Conservation (phyloP, 2,113 vertebrate genomes). For the Onychorhynchus coronatus region DNA sequence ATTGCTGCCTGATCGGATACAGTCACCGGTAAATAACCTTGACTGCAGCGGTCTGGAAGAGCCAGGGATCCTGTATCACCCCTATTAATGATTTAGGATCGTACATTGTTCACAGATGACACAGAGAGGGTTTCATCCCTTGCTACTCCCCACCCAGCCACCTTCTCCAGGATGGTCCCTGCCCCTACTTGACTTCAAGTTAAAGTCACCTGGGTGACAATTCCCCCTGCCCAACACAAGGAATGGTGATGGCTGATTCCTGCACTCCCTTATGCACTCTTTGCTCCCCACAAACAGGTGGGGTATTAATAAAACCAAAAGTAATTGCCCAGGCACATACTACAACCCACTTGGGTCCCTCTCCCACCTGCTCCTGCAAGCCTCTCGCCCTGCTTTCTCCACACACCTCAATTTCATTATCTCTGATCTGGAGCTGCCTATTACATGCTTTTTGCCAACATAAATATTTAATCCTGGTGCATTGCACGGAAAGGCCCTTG, state of each 20-base stretch:
- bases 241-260: neutral
- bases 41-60: neutral
- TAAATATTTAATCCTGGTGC: conserved; percentile 64
- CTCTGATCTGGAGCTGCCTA: conserved; percentile 47
- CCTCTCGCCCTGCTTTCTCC: neutral
- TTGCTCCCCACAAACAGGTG: neutral
- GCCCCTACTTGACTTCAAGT: neutral
- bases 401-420: conserved; percentile 16
- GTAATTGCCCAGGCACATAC: neutral
- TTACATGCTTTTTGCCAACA: conserved; percentile 57
- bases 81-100: neutral
- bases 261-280: accelerated
- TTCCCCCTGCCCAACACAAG: neutral
- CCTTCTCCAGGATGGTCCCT: neutral
- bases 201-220: neutral
- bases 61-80: neutral
- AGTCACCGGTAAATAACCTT: neutral
- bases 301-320: neutral
- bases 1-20: neutral
- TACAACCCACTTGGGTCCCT: neutral
- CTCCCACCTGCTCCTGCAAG: neutral
- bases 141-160: neutral
- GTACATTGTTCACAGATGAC: neutral
- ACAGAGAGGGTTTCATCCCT: neutral
- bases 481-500: conserved; percentile 18